These are phyloP conservation scores for Peribatodes rhomboidaria DNA, from an alignment of 2,888 invertebrate genomes.

Conservation along the genomic window DNA sequence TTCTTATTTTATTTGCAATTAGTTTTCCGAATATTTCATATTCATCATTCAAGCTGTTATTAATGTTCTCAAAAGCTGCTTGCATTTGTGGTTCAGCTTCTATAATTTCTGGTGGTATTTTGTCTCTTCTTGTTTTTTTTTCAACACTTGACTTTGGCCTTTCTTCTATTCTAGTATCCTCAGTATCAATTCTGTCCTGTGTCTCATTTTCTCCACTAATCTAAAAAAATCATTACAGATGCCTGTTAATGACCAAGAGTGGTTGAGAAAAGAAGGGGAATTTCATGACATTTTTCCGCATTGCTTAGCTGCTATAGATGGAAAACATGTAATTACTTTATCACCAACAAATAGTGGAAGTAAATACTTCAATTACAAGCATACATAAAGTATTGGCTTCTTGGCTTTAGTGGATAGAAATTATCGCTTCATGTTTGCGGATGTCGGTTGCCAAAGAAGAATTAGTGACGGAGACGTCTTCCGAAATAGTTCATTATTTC, in stretches of 20 bases:
- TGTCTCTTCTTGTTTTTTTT: background rate
- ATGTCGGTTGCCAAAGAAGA: background rate
- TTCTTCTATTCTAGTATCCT: background rate
- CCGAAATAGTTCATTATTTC: conserved; percentile 2
- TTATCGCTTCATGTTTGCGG: background rate
- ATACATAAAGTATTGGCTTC: background rate
- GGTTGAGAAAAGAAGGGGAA: background rate
- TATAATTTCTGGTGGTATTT: background rate
- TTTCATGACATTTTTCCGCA: conserved; percentile 2
- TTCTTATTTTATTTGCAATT: background rate
- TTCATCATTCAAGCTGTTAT: conserved; percentile 1
- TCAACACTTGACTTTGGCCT: background rate
- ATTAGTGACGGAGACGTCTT: background rate
- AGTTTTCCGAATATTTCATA: background rate
- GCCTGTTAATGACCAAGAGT: background rate
- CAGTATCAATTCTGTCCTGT: background rate
- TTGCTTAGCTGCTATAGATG: background rate
- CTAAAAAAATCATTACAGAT: background rate
- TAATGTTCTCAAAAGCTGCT: background rate
- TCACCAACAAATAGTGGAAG: background rate
- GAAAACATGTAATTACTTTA: background rate
- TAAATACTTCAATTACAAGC: background rate
- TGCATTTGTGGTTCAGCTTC: background rate
- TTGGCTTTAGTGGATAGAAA: background rate
- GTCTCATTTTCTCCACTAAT: background rate